Evolutionary conservation across 2,797 vertebrate genomes (phyloP).

Genomic region (Holocentrus rufus): DNA sequence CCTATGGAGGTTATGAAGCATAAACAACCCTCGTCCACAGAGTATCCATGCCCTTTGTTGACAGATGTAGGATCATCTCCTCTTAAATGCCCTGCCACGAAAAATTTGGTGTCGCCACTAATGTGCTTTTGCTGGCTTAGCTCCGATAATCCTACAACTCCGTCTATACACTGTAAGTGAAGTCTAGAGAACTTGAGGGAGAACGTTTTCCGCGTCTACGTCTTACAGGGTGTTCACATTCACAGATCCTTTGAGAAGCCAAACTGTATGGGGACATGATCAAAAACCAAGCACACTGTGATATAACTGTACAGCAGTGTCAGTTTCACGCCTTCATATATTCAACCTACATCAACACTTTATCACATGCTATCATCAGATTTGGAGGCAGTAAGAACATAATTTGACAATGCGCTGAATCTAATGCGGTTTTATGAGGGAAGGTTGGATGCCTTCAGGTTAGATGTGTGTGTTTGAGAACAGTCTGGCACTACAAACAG

Average conservation of each 20-base stretch:
- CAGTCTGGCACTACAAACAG: conserved; percentile 9
- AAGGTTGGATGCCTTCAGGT: conserved; percentile 43
- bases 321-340: conserved; percentile 20
- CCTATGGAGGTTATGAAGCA: not conserved
- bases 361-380: not conserved
- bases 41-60: conserved; percentile 23
- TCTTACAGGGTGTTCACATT: conserved; percentile 22
- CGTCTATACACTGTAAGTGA: conserved; percentile 26
- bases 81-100: conserved; percentile 37
- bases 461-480: conserved; percentile 24
- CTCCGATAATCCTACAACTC: conserved; percentile 68
- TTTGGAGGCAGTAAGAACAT: not conserved
- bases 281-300: conserved; percentile 26
- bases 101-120: conserved; percentile 48
- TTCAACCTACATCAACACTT: conserved; percentile 7
- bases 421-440: conserved; percentile 6
- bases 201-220: conserved; percentile 33
- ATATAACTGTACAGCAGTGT: conserved; percentile 9
- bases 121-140: conserved; percentile 58
- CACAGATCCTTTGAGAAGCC: conserved; percentile 14
- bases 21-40: not conserved
- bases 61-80: conserved; percentile 57
- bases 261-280: not conserved
- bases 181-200: conserved; percentile 33
- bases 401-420: not conserved